Conservation (phyloP, 2,888 invertebrate species). For the Heliconius erato region DNA sequence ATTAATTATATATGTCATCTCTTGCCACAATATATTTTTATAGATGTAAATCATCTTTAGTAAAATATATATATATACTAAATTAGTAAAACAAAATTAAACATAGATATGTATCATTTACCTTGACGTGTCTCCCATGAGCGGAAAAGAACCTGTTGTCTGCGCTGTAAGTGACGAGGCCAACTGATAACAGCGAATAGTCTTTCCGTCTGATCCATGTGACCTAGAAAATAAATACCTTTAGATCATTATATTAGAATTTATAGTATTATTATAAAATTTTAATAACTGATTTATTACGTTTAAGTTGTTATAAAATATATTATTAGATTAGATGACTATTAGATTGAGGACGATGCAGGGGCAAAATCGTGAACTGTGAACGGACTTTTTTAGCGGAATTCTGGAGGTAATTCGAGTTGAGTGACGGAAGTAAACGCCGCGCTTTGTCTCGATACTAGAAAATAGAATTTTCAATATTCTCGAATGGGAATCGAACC, state of each 20-base stretch:
- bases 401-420: neutral
- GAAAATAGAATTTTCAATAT: too few relatives aligned
- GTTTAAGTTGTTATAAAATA: neutral
- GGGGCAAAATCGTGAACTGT: neutral
- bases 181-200: conserved; percentile 88
- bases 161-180: conserved; percentile 87
- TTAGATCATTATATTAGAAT: neutral
- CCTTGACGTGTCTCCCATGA: conserved; percentile 86
- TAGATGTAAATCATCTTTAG: too few relatives aligned
- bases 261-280: neutral
- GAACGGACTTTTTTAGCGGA: neutral
- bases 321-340: too few relatives aligned
- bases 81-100: neutral
- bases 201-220: conserved; percentile 89
- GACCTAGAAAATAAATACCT: conserved; percentile 78
- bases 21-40: too few relatives aligned
- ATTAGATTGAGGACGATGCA: neutral
- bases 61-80: neutral
- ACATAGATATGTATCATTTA: conserved; percentile 57
- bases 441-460: neutral
- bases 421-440: neutral
- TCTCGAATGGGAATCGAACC: too few relatives aligned
- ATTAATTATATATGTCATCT: too few relatives aligned
- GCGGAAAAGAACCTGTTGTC: conserved; percentile 88
- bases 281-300: neutral